These are phyloP conservation scores for Heptranchias perlo DNA, from an alignment of 2,113 vertebrate genomes.

Conservation along the genomic window DNA sequence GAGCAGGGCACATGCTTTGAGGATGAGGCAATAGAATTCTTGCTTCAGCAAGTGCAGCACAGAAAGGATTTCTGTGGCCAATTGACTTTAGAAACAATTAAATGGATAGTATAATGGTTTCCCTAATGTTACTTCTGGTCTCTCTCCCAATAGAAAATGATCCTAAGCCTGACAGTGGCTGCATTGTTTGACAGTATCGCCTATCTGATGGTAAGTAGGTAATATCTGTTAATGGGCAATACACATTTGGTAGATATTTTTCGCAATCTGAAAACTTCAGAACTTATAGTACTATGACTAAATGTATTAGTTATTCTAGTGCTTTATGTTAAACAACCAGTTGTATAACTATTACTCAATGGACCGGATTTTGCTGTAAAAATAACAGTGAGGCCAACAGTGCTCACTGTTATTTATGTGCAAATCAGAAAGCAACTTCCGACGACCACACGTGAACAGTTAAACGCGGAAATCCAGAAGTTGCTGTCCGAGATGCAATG, in stretches of 20 bases:
- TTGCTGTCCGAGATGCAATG: too few relatives aligned
- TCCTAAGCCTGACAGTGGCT: constrained; percentile 65
- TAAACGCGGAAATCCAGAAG: too few relatives aligned
- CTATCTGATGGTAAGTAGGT: constrained; percentile 68
- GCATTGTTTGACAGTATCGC: constrained; percentile 69
- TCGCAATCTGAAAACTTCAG: neutral
- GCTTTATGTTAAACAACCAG: neutral
- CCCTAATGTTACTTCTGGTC: neutral
- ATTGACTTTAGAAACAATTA: neutral
- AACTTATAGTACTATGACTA: neutral
- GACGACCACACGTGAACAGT: too few relatives aligned
- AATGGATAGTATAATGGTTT: neutral
- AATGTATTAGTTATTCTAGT: neutral
- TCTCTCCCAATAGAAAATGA: constrained; percentile 62
- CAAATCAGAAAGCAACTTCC: too few relatives aligned
- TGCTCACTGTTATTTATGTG: too few relatives aligned
- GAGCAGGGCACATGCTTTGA: neutral
- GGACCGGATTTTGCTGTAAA: too few relatives aligned
- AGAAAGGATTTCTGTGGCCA: neutral
- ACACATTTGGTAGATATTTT: neutral
- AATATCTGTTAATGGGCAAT: neutral
- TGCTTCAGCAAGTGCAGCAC: neutral
- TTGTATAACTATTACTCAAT: neutral
- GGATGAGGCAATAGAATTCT: neutral
- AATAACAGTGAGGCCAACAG: too few relatives aligned